Evolutionary conservation across 2,797 vertebrate species (phyloP), one percentile per base, ranked within the genome.

Genomic region (Pseudomugil gertrudae): DNA sequence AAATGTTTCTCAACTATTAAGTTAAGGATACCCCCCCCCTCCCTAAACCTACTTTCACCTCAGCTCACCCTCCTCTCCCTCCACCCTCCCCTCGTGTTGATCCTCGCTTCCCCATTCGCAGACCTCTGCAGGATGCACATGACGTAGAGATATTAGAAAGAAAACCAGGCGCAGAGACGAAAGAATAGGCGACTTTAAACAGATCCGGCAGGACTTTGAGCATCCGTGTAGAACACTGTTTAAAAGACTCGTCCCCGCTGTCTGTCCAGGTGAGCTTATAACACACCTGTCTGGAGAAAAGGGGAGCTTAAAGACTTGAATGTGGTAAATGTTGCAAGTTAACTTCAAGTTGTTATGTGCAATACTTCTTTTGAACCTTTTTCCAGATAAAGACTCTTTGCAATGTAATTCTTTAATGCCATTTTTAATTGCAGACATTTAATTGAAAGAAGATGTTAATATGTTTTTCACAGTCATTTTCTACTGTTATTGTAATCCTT

Each of bases 351-450:
- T 95, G 94, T 95, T 97, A 98, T 98, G 98, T 99, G 97, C 98
- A 99, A 99, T 99, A 99, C 97, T 97, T 98, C 96, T 97, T 98
- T 98, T 97, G 95, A 95, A 98, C 95, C 95, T 97, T 98, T 97
- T 92, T 97, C 92, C 95, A 97, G 96, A 95, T 93, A 94, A 94
- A 94, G 92, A 95, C 96, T 98, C 97, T 99, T 98, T 99, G 97
- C 98, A 98, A 98, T 99, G 97, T 99, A 97, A 98, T 97, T 98
- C 97, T 99, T 99, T 95, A 95, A 95, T 95, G 94, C 94, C 97
- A 98, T 99, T 99, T 98, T 99, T 98, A 98, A 99, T 98, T 98
- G 96, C 96, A 96, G 96, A 96, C 98, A 99, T 99, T 99, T 97
- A 97, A 98, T 91, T 92, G n/a, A 91, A 93, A 93, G 90, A 97